Evolutionary conservation across 2,888 invertebrate species (phyloP), one percentile per base, ranked within the genome.

Genomic region (Bombylius discolor): DNA sequence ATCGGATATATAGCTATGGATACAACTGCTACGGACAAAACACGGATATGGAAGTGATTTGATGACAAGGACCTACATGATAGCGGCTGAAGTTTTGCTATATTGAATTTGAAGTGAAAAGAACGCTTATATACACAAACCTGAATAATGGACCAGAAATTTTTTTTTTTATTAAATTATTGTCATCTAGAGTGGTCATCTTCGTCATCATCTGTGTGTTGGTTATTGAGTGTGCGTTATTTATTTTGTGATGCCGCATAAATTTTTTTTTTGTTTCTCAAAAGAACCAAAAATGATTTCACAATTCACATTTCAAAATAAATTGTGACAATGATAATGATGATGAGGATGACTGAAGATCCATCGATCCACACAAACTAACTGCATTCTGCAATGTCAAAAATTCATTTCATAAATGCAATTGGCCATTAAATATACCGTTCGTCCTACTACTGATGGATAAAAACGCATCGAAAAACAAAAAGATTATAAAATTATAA

Each of bases 1-100:
- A n/a, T n/a, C n/a, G n/a, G n/a, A n/a, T n/a, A n/a, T n/a, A n/a
- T n/a, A n/a, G n/a, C n/a, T n/a, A n/a, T n/a, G 23, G 23, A 23
- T 23, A 3, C 23, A 2, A 23, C 23, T 23, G 42, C 36, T 42
- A 53, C 64, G 66, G 66, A 66, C 66, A 66, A 65, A 64, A 62
- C 63, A 62, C 47, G 46, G 51, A 33, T 54, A 45, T 23, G 47
- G 52, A 61, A 63, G 62, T 63, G 62, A 58, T 60, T 63, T 66
- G 68, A 65, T 69, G 70, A 68, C 67, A 64, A 60, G 68, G 71
- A 71, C 70, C 70, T 64, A 70, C 70, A 62, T 64, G 65, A 64
- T 64, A 69, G 71, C 60, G 62, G 60, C 47, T 46, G 46, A 36
- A 23, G 3, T 23, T 23, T 23, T 23, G 23, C 23, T 23, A 3